A percentile compares a stretch with the other conserved stretches of the same genome.
Evolutionary conservation across 64 coral and sea anemone species (phyloP).

Genomic region (Cladopsammia gracilis): DNA sequence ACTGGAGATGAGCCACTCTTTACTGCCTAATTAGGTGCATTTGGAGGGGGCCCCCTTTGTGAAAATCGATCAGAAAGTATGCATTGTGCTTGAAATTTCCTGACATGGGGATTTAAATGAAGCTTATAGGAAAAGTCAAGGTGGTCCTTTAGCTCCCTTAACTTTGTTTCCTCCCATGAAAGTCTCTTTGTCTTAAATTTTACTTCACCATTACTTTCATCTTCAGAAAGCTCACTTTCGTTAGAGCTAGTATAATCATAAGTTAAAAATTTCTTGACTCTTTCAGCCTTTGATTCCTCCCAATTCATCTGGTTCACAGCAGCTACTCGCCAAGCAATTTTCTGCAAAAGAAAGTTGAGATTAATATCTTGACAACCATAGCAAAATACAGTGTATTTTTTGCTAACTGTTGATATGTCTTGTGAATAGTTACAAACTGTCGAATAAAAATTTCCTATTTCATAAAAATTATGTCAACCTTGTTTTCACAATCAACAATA

Average conservation of each 20-base stretch:
- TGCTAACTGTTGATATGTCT: not conserved
- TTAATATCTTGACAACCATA: not conserved
- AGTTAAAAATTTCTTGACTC: not conserved
- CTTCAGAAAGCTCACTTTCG: constrained; percentile 11
- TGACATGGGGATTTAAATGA: not conserved
- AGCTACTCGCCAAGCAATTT: not conserved
- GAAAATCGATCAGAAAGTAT: not conserved
- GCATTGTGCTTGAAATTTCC: not conserved
- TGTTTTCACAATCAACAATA: too few relatives aligned
- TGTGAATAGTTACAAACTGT: not conserved
- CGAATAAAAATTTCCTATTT: too few relatives aligned
- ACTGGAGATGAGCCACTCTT: not conserved
- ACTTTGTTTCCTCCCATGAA: not conserved
- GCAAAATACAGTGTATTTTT: too few relatives aligned
- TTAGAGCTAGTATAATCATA: constrained; percentile 1
- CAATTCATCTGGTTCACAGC: not conserved
- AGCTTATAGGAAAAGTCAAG: not conserved
- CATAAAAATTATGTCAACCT: too few relatives aligned
- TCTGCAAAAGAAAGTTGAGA: not conserved
- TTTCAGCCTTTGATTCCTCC: not conserved
- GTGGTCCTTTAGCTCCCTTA: too few relatives aligned
- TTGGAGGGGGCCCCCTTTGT: not conserved
- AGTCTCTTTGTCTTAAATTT: constrained; percentile 16
- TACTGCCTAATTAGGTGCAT: not conserved
- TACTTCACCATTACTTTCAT: not conserved